A percentile compares a stretch with the other conserved stretches of the same genome.
These are phyloP conservation scores for Pseudobourletiella spinata DNA, from an alignment of 1,140 invertebrate species.

Conservation along the genomic window DNA sequence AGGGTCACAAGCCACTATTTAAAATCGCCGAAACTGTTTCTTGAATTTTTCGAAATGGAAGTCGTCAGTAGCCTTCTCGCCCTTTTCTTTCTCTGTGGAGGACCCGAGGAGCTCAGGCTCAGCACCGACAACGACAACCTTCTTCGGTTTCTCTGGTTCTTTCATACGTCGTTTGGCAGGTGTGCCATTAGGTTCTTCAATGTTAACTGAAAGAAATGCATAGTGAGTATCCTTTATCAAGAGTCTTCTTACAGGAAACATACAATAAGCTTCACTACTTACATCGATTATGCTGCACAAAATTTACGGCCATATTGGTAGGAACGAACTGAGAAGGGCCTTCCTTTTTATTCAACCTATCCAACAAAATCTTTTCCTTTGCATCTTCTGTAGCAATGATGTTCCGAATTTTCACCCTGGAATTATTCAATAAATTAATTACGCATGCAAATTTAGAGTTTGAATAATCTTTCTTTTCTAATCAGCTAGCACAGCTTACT, in stretches of 20 bases:
- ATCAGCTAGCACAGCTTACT: conserved; percentile 55
- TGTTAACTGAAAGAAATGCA: conserved; percentile 58
- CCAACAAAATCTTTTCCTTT: conserved; percentile 80
- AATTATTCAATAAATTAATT: conserved; percentile 39
- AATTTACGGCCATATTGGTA: conserved; percentile 95
- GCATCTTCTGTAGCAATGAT: conserved; percentile 98
- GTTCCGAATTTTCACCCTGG: conserved; percentile 86
- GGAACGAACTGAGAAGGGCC: conserved; percentile 94
- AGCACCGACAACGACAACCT: conserved; percentile 48
- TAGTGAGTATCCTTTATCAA: conserved; percentile 10
- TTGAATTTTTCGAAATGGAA: conserved; percentile 95
- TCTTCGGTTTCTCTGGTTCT: conserved; percentile 45
- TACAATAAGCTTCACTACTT: no score
- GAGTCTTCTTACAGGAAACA: background rate
- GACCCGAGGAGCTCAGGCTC: conserved; percentile 47
- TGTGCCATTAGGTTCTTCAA: conserved; percentile 52
- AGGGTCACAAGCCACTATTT: no score
- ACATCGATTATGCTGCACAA: conserved; percentile 93
- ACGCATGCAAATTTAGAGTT: no score
- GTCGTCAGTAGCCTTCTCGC: conserved; percentile 89
- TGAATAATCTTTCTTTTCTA: no score
- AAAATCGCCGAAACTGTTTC: conserved; percentile 89
- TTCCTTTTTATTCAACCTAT: conserved; percentile 82
- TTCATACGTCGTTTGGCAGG: conserved; percentile 39
- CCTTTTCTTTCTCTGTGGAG: conserved; percentile 55